phyloP scores from a whole-genome alignment of 2,888 invertebrate species.

The Tineola bisselliella region DNA sequence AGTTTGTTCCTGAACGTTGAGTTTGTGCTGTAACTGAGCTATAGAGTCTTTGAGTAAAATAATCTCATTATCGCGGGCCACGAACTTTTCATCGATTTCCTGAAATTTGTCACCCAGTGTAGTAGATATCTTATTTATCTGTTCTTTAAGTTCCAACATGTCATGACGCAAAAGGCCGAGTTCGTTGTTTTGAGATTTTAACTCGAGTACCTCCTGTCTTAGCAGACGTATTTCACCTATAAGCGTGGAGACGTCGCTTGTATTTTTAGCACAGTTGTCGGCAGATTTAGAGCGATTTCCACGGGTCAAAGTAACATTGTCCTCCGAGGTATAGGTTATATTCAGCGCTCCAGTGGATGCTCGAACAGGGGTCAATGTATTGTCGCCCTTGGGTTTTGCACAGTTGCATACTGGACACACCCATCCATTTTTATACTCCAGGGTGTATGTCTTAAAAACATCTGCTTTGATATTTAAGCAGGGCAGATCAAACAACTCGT shows the following conservation, averaged over 20 bases:
- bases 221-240: background rate
- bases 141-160: background rate
- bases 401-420: background rate
- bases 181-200: background rate
- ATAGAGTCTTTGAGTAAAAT: constrained; percentile 14
- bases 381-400: background rate
- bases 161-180: background rate
- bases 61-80: constrained; percentile 6
- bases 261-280: background rate
- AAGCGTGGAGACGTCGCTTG: background rate
- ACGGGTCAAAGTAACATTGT: background rate
- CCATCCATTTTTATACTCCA: background rate
- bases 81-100: background rate
- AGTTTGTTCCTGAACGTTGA: constrained; percentile 13
- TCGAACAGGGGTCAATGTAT: background rate
- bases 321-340: background rate
- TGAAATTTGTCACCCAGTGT: background rate
- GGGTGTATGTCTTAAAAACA: background rate
- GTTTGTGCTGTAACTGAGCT: constrained; percentile 14
- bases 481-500: background rate
- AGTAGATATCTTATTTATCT: background rate
- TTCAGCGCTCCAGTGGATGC: background rate
- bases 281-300: background rate
- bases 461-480: background rate
- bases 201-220: background rate